A percentile compares a stretch with the other conserved stretches of the same genome.
These are phyloP conservation scores for Gallinago undulata DNA, from an alignment of 2,113 vertebrate species.

Conservation along the genomic window DNA sequence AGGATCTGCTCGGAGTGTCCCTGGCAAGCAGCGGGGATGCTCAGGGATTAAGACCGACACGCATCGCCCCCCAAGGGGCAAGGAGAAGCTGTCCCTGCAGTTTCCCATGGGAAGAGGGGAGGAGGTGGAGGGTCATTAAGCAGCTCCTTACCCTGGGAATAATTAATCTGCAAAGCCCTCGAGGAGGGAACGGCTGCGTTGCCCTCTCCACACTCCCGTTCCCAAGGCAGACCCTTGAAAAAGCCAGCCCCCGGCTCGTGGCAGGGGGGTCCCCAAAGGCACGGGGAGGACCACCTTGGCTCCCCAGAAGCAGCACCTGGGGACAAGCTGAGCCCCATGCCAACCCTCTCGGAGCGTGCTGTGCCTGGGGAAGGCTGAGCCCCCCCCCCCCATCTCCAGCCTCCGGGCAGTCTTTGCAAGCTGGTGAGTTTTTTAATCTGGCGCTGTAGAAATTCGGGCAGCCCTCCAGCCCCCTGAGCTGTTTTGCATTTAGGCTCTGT, in stretches of 20 bases:
- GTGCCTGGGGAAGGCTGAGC: background rate
- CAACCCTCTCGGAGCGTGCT: fast-evolving
- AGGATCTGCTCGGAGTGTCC: background rate
- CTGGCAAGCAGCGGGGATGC: background rate
- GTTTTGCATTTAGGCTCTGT: background rate
- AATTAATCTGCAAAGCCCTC: conserved; percentile 1
- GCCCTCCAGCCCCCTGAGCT: background rate
- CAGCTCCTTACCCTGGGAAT: background rate
- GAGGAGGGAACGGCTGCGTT: fast-evolving
- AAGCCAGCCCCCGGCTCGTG: fast-evolving
- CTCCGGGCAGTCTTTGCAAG: background rate
- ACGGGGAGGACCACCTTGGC: background rate
- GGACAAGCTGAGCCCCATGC: background rate
- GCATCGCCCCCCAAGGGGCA: background rate
- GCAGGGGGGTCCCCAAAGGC: background rate
- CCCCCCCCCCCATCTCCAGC: background rate
- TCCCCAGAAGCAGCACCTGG: background rate
- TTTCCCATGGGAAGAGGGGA: conserved; percentile 1
- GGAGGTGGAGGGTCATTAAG: background rate
- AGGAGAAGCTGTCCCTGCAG: conserved; percentile 1
- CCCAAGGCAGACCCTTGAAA: background rate
- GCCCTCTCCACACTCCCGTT: background rate
- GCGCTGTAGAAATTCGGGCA: background rate
- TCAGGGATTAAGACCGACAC: background rate
- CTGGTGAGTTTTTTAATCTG: background rate